Conservation (phyloP, 2,888 invertebrate genomes). For the Leptothorax acervorum region DNA sequence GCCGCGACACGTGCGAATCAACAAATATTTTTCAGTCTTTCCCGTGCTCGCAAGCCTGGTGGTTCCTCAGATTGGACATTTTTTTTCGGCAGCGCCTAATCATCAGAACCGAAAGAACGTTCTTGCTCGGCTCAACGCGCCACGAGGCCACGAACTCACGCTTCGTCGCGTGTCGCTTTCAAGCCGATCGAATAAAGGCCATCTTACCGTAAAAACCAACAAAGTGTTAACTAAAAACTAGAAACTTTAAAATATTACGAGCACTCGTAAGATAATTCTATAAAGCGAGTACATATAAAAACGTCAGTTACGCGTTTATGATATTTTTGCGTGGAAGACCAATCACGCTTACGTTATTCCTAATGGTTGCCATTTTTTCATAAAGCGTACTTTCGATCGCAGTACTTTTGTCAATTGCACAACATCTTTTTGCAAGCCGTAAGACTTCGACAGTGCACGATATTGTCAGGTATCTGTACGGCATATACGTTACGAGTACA, state of each 20-base stretch:
- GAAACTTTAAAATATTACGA: constrained; percentile 9
- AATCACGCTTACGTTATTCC: constrained; percentile 2
- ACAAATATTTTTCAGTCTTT: constrained; percentile 75
- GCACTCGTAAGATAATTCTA: constrained; percentile 2
- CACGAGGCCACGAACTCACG: neutral
- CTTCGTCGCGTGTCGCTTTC: constrained; percentile 35
- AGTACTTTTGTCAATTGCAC: constrained; percentile 27
- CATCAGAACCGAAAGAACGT: constrained; percentile 50
- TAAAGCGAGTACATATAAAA: neutral
- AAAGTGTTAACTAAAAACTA: neutral
- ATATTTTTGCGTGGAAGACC: constrained; percentile 28
- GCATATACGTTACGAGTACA: neutral
- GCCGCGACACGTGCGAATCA: constrained; percentile 69
- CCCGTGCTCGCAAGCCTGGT: constrained; percentile 65
- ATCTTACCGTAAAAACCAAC: neutral
- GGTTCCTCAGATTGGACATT: constrained; percentile 57
- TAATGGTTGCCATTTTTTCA: neutral
- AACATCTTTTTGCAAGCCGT: neutral
- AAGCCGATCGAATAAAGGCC: neutral
- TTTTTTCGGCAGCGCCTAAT: constrained; percentile 69
- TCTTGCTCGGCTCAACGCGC: neutral
- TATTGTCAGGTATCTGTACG: neutral
- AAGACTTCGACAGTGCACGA: neutral
- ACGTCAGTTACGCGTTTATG: neutral
- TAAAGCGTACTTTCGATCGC: neutral